Conservation (phyloP, 2,113 vertebrate species). For the Eudyptes chrysolophus region DNA sequence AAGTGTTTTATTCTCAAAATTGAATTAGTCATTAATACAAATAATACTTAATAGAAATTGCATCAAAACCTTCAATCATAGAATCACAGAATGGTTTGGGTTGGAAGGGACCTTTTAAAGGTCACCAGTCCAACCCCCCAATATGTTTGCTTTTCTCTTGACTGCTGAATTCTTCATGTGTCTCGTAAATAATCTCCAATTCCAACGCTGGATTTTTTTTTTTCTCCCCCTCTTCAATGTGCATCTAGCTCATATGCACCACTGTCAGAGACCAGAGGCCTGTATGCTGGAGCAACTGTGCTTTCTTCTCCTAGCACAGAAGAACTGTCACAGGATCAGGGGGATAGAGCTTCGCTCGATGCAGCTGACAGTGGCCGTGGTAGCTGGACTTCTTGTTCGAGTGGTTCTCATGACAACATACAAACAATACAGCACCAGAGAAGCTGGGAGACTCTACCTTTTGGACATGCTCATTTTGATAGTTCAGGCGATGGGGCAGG, state of each 20-base stretch:
- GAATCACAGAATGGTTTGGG: neutral
- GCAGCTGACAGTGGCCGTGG: slow-evolving; percentile 97
- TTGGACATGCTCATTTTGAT: slow-evolving; percentile 82
- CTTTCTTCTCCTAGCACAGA: slow-evolving; percentile 95
- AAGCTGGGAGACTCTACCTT: slow-evolving; percentile 92
- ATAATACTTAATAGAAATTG: neutral
- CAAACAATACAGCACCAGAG: slow-evolving; percentile 97
- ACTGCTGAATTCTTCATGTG: neutral
- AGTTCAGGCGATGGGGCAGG: slow-evolving; percentile 76
- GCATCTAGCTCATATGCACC: slow-evolving; percentile 85
- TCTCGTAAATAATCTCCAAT: neutral
- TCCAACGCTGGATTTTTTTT: neutral
- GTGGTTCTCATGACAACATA: slow-evolving; percentile 97
- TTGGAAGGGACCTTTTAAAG: neutral
- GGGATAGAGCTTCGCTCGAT: slow-evolving; percentile 92
- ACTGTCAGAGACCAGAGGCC: slow-evolving; percentile 86
- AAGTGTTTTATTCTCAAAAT: neutral
- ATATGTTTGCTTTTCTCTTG: neutral
- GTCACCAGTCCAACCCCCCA: neutral
- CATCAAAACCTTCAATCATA: neutral
- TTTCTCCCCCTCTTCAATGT: neutral
- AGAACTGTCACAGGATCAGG: slow-evolving; percentile 96
- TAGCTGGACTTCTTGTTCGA: slow-evolving; percentile 98
- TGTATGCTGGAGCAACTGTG: slow-evolving; percentile 87
- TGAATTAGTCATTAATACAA: neutral